Conservation (phyloP, 2,113 vertebrate genomes). For the Plestiodon gilberti region DNA sequence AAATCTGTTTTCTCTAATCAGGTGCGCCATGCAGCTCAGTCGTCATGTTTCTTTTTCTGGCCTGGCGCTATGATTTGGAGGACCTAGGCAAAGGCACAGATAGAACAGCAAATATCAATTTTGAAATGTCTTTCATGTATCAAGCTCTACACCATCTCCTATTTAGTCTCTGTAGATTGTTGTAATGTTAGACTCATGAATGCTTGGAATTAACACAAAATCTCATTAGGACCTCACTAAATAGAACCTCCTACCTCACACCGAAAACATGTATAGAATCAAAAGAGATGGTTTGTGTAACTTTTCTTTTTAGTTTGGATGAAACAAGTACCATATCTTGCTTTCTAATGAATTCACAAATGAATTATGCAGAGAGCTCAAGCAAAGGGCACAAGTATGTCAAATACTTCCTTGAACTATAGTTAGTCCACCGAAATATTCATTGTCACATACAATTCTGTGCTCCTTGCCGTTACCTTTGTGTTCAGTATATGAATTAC, state of each 20-base stretch:
- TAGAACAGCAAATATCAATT: neutral
- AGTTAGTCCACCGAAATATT: conserved; percentile 45
- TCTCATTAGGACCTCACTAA: neutral
- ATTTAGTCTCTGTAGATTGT: neutral
- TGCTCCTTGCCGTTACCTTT: conserved; percentile 40
- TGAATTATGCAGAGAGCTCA: conserved; percentile 8
- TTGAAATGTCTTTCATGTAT: neutral
- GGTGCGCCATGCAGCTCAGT: neutral
- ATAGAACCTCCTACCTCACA: neutral
- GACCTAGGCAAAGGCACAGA: neutral
- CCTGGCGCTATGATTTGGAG: neutral
- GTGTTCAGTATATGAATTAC: conserved; percentile 16
- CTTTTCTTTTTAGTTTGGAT: conserved; percentile 14
- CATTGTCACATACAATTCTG: conserved; percentile 45
- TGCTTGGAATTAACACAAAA: neutral
- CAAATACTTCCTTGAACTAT: conserved; percentile 46
- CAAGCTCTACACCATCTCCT: neutral
- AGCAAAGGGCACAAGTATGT: neutral
- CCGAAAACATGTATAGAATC: neutral
- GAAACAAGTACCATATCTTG: conserved; percentile 31
- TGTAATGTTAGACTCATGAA: neutral
- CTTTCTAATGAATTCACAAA: neutral
- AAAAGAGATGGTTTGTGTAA: conserved; percentile 20
- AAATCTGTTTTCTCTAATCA: neutral
- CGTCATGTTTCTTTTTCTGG: neutral